These are phyloP conservation scores for Drosophila tsacasi DNA, from an alignment of 1,140 invertebrate genomes.

Conservation along the genomic window DNA sequence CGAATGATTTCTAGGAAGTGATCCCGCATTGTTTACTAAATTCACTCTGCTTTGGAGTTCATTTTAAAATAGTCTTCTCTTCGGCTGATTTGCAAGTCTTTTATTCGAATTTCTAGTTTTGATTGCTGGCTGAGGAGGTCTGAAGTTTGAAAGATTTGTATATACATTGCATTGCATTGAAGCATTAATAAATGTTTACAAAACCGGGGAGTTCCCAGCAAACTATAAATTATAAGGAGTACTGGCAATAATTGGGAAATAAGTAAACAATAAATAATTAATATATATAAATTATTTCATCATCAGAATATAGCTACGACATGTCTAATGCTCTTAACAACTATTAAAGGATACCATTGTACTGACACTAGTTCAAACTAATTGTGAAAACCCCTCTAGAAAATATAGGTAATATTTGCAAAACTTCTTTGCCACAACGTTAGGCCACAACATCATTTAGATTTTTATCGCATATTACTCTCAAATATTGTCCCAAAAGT, in stretches of 20 bases:
- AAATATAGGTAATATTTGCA: neutral
- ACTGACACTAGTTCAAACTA: no score
- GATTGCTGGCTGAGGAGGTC: constrained; percentile 1
- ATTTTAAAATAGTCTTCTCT: constrained; percentile 4
- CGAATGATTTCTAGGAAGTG: constrained; percentile 4
- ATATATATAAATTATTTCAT: no score
- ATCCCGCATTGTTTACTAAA: constrained; percentile 7
- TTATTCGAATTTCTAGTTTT: neutral
- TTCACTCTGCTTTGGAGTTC: neutral
- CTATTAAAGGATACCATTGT: no score
- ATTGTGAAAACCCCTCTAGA: neutral
- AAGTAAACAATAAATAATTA: no score
- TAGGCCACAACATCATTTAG: neutral
- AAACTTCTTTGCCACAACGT: constrained; percentile 5
- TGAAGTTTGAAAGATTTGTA: constrained; percentile 7
- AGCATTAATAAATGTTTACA: neutral
- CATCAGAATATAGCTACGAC: no score
- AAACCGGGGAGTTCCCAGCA: no score
- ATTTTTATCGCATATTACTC: constrained; percentile 22
- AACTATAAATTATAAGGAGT: neutral
- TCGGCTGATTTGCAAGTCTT: neutral
- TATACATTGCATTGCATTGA: neutral
- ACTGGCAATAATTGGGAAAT: neutral
- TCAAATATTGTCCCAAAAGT: constrained; percentile 21
- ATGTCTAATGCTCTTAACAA: neutral